A percentile compares a stretch with the other conserved stretches of the same genome.
phyloP scores from a whole-genome alignment of 2,888 invertebrate genomes.

The Leptinotarsa tumamoca region DNA sequence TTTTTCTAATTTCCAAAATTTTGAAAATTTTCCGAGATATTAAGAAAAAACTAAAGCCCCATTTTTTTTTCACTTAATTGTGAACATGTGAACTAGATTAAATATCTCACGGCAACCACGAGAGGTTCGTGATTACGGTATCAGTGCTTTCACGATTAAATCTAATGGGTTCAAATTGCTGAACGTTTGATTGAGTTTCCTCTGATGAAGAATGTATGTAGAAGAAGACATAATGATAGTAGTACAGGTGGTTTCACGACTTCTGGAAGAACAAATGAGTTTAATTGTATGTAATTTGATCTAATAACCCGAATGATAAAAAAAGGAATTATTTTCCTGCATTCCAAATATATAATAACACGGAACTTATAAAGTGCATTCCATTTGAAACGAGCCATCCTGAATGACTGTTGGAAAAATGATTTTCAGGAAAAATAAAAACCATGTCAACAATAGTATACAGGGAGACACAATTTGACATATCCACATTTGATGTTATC shows the following conservation, averaged over 20 bases:
- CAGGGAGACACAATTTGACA: too few species aligned
- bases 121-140: background rate
- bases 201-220: background rate
- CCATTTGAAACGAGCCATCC: too few species aligned
- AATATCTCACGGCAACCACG: background rate
- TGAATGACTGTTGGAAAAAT: too few species aligned
- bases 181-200: conserved; percentile 7
- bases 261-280: background rate
- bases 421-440: too few species aligned
- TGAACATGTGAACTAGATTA: too few species aligned
- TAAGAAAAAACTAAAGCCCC: too few species aligned
- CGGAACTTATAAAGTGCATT: too few species aligned
- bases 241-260: conserved; percentile 13
- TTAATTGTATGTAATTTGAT: conserved; percentile 8
- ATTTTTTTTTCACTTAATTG: too few species aligned
- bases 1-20: too few species aligned
- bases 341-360: background rate
- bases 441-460: too few species aligned
- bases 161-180: conserved; percentile 8
- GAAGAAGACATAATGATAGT: conserved; percentile 11
- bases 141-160: background rate
- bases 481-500: too few species aligned
- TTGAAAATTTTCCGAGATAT: too few species aligned
- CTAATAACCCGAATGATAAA: background rate
- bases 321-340: background rate